These are phyloP conservation scores for Allacma fusca DNA, from an alignment of 2,888 invertebrate genomes.

Conservation along the genomic window DNA sequence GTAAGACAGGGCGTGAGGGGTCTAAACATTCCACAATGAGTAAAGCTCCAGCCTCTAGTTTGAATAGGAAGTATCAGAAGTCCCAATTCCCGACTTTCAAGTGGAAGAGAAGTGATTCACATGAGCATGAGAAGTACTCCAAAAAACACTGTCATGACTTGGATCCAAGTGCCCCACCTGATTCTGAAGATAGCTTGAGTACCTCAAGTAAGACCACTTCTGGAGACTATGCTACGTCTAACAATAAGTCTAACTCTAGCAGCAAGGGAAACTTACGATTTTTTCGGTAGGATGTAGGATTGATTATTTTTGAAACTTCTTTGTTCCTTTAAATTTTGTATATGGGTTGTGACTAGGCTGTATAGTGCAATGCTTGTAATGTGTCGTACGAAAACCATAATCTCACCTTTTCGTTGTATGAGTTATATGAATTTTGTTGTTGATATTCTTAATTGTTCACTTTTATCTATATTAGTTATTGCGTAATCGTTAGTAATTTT, in stretches of 20 bases:
- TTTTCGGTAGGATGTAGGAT: neutral
- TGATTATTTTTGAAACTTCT: neutral
- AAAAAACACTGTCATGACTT: neutral
- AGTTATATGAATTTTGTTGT: too few relatives aligned
- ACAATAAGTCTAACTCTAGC: neutral
- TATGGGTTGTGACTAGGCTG: too few relatives aligned
- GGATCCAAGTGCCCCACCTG: neutral
- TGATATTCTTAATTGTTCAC: too few relatives aligned
- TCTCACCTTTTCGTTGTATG: too few relatives aligned
- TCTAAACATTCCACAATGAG: neutral
- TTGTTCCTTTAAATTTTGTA: neutral
- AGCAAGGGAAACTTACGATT: neutral
- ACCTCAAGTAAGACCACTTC: neutral
- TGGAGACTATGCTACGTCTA: conserved; percentile 11
- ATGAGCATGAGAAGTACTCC: neutral
- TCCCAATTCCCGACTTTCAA: neutral
- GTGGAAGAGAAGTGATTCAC: neutral
- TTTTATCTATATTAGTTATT: too few relatives aligned
- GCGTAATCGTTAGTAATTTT: too few relatives aligned
- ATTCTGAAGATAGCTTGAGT: neutral
- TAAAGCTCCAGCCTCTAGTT: neutral
- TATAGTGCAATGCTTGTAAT: too few relatives aligned
- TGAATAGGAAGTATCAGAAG: neutral
- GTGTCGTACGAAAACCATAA: too few relatives aligned
- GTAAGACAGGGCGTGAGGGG: neutral